Evolutionary conservation across 2,113 vertebrate species (phyloP).

Genomic region (Murina feae): DNA sequence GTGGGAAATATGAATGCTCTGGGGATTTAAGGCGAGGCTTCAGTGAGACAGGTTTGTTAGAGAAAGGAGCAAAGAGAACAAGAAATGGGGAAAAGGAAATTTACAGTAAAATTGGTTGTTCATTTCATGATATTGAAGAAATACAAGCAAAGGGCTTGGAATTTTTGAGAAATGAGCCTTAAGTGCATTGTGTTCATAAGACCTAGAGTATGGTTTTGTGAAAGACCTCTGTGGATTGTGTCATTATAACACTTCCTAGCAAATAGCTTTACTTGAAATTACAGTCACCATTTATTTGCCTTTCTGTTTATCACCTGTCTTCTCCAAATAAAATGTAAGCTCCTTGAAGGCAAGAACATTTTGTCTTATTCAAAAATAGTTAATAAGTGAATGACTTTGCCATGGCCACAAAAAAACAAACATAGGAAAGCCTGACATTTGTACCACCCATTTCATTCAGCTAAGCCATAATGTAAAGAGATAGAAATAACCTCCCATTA

Average conservation of each 20-base stretch:
- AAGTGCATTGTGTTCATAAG: not conserved
- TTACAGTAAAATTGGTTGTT: not conserved
- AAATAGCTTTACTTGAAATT: constrained; percentile 10
- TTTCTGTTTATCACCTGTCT: not conserved
- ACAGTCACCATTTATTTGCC: not conserved
- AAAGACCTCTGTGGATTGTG: not conserved
- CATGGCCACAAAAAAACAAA: not conserved
- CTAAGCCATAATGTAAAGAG: not conserved
- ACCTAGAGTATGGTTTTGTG: not conserved
- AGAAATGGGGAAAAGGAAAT: not conserved
- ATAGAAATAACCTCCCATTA: not conserved
- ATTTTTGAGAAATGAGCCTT: not conserved
- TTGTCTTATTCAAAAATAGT: not conserved
- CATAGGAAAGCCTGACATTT: not conserved
- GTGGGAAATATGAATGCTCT: not conserved
- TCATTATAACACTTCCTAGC: not conserved
- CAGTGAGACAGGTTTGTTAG: not conserved
- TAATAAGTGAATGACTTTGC: not conserved
- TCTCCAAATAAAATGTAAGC: not conserved
- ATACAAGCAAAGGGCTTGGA: not conserved
- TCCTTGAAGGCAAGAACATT: constrained; percentile 17
- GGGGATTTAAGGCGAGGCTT: not conserved
- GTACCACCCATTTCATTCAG: not conserved
- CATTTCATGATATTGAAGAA: not conserved
- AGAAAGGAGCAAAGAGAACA: not conserved